phyloP scores from a whole-genome alignment of 1,140 invertebrate species.

The Polypedilum pembai region DNA sequence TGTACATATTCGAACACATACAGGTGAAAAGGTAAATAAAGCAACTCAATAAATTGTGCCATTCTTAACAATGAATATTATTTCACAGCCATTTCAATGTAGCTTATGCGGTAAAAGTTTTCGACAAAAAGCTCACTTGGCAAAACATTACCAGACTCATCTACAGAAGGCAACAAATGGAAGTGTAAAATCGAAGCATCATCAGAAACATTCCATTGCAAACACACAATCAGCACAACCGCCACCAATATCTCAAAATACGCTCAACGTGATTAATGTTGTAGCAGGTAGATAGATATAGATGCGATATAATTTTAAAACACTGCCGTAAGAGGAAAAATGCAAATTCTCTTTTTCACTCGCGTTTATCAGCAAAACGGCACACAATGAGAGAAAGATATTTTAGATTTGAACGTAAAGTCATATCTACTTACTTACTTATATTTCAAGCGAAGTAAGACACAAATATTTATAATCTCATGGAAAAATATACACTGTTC shows the following conservation, averaged over 20 bases:
- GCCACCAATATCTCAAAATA: neutral
- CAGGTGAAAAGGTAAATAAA: slow-evolving; percentile 45
- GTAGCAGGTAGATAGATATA: slow-evolving; percentile 14
- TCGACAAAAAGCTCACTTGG: slow-evolving; percentile 92
- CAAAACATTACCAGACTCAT: slow-evolving; percentile 96
- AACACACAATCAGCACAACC: neutral
- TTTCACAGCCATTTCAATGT: slow-evolving; percentile 80
- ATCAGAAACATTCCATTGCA: slow-evolving; percentile 29
- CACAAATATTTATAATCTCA: too few relatives aligned
- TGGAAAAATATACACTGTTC: too few relatives aligned
- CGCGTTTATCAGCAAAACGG: neutral
- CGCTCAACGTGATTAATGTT: slow-evolving; percentile 15
- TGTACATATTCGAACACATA: slow-evolving; percentile 84
- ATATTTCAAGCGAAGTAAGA: too few relatives aligned
- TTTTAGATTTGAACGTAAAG: too few relatives aligned
- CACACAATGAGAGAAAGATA: too few relatives aligned
- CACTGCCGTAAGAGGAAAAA: neutral
- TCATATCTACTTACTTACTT: too few relatives aligned
- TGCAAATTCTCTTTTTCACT: neutral
- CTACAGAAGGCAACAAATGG: slow-evolving; percentile 63
- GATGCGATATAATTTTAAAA: neutral
- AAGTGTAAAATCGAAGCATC: slow-evolving; percentile 37
- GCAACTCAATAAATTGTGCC: neutral
- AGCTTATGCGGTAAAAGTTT: slow-evolving; percentile 83
- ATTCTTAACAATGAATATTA: slow-evolving; percentile 37